These are phyloP conservation scores for Lithophane leautieri DNA, from an alignment of 2,888 invertebrate genomes.

Conservation along the genomic window DNA sequence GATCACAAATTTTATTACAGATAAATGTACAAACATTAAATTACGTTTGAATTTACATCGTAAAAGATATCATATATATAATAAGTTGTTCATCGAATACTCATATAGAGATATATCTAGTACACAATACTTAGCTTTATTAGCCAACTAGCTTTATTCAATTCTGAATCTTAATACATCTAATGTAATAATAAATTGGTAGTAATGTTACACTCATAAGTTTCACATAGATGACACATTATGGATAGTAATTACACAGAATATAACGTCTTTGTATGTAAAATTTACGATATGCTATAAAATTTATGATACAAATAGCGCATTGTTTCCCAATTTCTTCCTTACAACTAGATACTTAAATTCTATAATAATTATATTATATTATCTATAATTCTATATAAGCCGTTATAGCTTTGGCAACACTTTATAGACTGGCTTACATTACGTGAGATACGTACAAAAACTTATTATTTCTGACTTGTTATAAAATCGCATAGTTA, in stretches of 20 bases:
- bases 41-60: slow-evolving; percentile 50
- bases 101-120: slow-evolving; percentile 48
- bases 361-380: slow-evolving; percentile 47
- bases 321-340: slow-evolving; percentile 87
- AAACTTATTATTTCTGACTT: slow-evolving; percentile 48
- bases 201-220: slow-evolving; percentile 47
- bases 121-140: slow-evolving; percentile 54
- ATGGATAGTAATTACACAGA: slow-evolving; percentile 59
- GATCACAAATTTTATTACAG: slow-evolving; percentile 69
- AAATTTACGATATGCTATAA: slow-evolving; percentile 82
- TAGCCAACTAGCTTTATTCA: slow-evolving; percentile 58
- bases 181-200: slow-evolving; percentile 53
- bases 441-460: slow-evolving; percentile 60
- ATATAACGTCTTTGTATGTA: slow-evolving; percentile 61
- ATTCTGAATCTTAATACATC: slow-evolving; percentile 43
- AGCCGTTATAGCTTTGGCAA: slow-evolving; percentile 71
- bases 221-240: slow-evolving; percentile 57
- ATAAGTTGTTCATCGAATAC: slow-evolving; percentile 49
- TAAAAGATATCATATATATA: slow-evolving; percentile 46
- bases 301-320: slow-evolving; percentile 87
- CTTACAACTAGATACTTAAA: slow-evolving; percentile 64
- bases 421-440: slow-evolving; percentile 58
- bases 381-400: slow-evolving; percentile 45
- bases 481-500: slow-evolving; percentile 51
- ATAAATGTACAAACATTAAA: slow-evolving; percentile 68